Conservation (phyloP, 2,888 invertebrate species). For the Druceiella hillmani region DNA sequence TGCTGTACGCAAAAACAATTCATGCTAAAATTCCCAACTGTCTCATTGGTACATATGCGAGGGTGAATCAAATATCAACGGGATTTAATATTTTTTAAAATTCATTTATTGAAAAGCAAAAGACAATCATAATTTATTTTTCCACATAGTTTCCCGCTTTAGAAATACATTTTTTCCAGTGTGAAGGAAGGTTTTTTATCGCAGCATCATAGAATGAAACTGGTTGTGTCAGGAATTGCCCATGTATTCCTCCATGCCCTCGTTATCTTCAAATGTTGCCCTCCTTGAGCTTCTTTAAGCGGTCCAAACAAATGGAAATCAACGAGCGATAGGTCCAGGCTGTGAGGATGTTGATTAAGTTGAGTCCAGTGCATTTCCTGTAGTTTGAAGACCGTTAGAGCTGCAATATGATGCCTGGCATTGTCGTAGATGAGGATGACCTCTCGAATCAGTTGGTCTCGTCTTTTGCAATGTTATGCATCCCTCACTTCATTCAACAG, state of each 20-base stretch:
- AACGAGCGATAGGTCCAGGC: background rate
- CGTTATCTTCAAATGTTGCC: background rate
- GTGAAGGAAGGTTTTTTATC: too few species aligned
- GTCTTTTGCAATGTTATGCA: background rate
- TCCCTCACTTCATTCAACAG: background rate
- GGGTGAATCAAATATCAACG: too few species aligned
- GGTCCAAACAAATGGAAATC: background rate
- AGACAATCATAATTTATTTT: too few species aligned
- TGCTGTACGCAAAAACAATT: too few species aligned
- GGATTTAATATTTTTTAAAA: too few species aligned
- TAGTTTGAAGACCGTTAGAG: background rate
- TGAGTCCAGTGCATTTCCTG: background rate
- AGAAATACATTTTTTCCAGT: too few species aligned
- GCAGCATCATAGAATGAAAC: too few species aligned
- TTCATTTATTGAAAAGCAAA: too few species aligned
- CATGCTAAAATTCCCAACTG: too few species aligned
- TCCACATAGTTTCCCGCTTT: too few species aligned
- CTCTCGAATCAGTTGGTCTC: background rate
- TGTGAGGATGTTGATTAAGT: background rate
- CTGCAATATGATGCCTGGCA: too few species aligned
- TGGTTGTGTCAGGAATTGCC: background rate
- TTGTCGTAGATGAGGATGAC: background rate
- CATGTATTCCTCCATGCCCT: background rate
- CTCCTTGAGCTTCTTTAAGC: background rate
- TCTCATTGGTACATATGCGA: too few species aligned